phyloP scores from a whole-genome alignment of 2,797 vertebrate genomes.

The Peromyscus aztecus region DNA sequence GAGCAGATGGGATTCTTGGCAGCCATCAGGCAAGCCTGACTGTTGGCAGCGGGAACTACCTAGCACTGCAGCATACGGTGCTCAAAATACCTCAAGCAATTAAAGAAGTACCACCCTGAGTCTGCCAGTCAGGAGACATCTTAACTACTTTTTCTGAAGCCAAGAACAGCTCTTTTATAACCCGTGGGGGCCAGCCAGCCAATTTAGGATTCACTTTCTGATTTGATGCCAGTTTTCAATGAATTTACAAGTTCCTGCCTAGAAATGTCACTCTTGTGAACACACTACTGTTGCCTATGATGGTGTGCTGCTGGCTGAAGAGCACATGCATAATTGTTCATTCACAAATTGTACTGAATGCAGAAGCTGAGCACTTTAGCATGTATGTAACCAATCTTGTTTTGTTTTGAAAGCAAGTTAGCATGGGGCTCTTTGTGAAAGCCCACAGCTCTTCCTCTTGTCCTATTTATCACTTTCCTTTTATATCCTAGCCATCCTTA shows the following conservation, averaged over 20 bases:
- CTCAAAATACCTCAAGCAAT: constrained; percentile 71
- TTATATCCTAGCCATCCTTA: background rate
- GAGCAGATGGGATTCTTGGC: constrained; percentile 78
- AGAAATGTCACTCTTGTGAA: background rate
- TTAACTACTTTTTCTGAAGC: constrained; percentile 66
- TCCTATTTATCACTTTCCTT: background rate
- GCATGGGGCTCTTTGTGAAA: background rate
- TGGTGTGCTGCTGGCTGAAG: constrained; percentile 39
- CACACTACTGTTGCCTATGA: background rate
- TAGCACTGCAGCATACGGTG: constrained; percentile 53
- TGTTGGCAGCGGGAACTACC: constrained; percentile 54
- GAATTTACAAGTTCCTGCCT: constrained; percentile 38
- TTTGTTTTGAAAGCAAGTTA: constrained; percentile 66
- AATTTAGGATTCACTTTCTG: constrained; percentile 66
- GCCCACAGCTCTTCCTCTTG: background rate
- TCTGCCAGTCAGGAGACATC: constrained; percentile 61
- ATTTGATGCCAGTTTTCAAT: constrained; percentile 18
- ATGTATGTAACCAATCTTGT: constrained; percentile 2
- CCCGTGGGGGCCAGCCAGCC: background rate
- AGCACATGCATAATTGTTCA: constrained; percentile 10
- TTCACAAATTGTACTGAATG: constrained; percentile 63
- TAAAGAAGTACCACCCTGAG: constrained; percentile 41
- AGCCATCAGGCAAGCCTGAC: constrained; percentile 32
- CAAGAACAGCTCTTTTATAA: background rate
- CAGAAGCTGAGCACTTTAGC: constrained; percentile 11